Percentiles rank a stretch among this genome's conserved stretches.
These are phyloP conservation scores for Malurus leucopterus DNA, from an alignment of 2,797 vertebrate genomes.

Conservation along the genomic window DNA sequence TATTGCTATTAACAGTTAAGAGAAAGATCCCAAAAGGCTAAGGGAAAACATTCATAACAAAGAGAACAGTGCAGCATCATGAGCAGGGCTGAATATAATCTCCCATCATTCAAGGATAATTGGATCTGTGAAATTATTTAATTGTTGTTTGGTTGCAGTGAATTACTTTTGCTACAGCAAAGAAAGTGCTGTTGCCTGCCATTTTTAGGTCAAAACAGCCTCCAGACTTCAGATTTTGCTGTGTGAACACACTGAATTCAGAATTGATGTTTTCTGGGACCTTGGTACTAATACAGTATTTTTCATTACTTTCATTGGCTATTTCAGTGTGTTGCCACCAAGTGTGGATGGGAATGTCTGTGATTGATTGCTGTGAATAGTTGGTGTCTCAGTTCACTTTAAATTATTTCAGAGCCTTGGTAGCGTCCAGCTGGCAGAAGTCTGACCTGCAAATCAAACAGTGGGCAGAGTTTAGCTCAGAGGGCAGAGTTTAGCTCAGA, in stretches of 20 bases:
- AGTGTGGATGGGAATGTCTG: neutral
- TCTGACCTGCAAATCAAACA: neutral
- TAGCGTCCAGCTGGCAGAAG: neutral
- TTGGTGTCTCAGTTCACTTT: neutral
- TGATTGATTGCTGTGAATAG: neutral
- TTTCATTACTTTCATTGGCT: neutral
- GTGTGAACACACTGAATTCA: neutral
- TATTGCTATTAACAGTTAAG: neutral
- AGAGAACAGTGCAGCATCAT: neutral
- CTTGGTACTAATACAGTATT: neutral
- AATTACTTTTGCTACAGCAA: neutral
- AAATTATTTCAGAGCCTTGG: slow-evolving; percentile 10
- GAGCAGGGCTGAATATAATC: neutral
- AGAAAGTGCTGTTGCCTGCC: neutral
- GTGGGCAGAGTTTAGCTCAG: slow-evolving; percentile 8
- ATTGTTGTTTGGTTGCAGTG: slow-evolving; percentile 7
- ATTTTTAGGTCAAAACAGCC: slow-evolving; percentile 13
- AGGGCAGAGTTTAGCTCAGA: slow-evolving; percentile 15
- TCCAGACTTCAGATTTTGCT: neutral
- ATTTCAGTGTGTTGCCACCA: neutral
- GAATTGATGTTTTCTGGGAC: neutral
- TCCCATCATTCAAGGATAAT: neutral
- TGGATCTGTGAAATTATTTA: neutral
- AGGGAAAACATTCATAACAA: neutral
- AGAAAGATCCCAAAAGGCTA: neutral